Base-by-base conservation (phyloP, 2,888 invertebrate genomes). In the Callyntrura guangdongensis region DNA sequence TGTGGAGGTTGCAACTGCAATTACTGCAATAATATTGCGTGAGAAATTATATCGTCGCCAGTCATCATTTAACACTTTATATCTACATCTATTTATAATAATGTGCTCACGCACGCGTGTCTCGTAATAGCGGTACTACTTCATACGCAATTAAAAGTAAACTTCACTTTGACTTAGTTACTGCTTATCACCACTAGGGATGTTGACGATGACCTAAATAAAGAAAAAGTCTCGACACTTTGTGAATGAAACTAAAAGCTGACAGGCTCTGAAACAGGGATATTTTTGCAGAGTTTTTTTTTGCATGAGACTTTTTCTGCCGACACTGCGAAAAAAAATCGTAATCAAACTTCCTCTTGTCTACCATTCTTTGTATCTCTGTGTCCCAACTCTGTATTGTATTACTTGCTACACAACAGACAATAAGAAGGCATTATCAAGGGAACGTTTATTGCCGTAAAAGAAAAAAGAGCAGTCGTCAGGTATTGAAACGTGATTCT, bases 171-270 rank as follows among this genome's bases (percentile, higher is more conserved):
- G 56, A 56, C 56, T 56, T 56, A 36, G 36, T 36, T 36, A 36
- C 36, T 4, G 36, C 6, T 36, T 36, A 36, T n/a, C n/a, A n/a
- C n/a, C n/a, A 17, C 2, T 4, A n/a, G 2, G 17, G 56, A 1
- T 36, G 6, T 4, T 4, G 36, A 36, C 6, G 36, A 36, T 74
- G 74, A 74, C 74, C 74, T 74, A 49, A 74, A 74, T 36, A 36
- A 6, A 36, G 36, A 36, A 36, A 36, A 36, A 36, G 36, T 36
- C 36, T 36, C 36, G 47, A 74, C 12, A 74, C 49, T 17, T 36
- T 36, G 36, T 36, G n/a, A 74, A 49, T 74, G 74, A 74, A 74
- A 74, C 22, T 74, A 74, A 74, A 74, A 74, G 74, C 74, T 74
- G 20, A 17, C 25, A 27, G 27, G 22, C 61, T 64, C 22, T 22